A percentile compares a stretch with the other conserved stretches of the same genome.
Conservation (phyloP, 1,140 invertebrate species). For the Drosophila micromelanica region DNA sequence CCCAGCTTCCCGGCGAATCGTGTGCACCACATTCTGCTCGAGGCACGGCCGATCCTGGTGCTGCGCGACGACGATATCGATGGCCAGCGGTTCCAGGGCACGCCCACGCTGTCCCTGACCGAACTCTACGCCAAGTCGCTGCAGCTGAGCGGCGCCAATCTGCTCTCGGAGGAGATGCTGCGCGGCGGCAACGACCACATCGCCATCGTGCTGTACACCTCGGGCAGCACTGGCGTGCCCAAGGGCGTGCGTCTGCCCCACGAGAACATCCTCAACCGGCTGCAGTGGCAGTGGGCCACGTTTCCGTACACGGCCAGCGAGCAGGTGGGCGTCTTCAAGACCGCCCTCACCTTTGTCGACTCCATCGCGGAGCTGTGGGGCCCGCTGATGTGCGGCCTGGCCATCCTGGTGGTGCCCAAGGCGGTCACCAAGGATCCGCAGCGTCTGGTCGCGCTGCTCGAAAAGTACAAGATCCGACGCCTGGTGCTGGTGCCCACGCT, state of each 20-base stretch:
- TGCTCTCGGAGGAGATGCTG: constrained; percentile 67
- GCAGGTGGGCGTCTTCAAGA: constrained; percentile 92
- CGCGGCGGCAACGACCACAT: constrained; percentile 85
- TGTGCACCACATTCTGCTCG: constrained; percentile 90
- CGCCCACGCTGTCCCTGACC: constrained; percentile 58
- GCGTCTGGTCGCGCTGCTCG: constrained; percentile 88
- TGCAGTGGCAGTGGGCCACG: constrained; percentile 93
- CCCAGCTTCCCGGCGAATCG: constrained; percentile 90
- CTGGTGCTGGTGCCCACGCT: constrained; percentile 93
- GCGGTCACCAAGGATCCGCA: constrained; percentile 90
- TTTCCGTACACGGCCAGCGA: constrained; percentile 90
- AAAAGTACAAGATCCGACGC: constrained; percentile 90
- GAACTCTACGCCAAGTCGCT: constrained; percentile 72
- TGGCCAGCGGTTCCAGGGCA: constrained; percentile 58
- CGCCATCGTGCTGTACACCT: constrained; percentile 95
- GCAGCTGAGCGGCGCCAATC: constrained; percentile 58
- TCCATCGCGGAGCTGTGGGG: constrained; percentile 94
- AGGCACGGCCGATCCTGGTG: constrained; percentile 89
- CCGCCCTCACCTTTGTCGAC: constrained; percentile 94
- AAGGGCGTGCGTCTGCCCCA: constrained; percentile 95
- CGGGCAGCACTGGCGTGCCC: constrained; percentile 95
- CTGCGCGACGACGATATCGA: constrained; percentile 87
- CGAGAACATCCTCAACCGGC: constrained; percentile 90
- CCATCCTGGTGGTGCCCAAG: constrained; percentile 90
- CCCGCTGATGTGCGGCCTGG: constrained; percentile 88